Conservation (phyloP, 1,140 invertebrate genomes). For the Lepidotrigona ventralis region DNA sequence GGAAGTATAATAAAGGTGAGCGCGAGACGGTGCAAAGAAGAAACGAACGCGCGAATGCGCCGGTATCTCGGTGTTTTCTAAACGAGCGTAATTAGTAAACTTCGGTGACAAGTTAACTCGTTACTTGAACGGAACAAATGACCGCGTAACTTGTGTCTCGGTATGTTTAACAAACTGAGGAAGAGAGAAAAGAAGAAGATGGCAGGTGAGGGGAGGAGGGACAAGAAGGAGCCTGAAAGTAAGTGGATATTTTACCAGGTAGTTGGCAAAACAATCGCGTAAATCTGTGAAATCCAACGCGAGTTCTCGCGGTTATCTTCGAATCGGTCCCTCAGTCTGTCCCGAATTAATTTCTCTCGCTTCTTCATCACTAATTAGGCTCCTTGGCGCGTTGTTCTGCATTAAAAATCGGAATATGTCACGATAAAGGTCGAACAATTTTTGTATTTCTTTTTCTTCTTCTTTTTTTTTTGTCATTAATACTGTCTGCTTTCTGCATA, state of each 20-base stretch:
- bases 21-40: neutral
- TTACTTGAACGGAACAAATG: neutral
- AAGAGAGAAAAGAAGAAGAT: neutral
- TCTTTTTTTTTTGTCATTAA: neutral
- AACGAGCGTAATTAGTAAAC: conserved; percentile 15
- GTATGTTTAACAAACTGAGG: neutral
- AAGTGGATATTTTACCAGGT: conserved; percentile 55
- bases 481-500: too few species aligned
- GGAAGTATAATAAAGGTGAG: neutral
- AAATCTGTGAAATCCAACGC: neutral
- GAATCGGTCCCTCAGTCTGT: conserved; percentile 3
- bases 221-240: neutral
- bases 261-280: conserved; percentile 39
- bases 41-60: neutral
- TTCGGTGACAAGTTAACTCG: conserved; percentile 20
- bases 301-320: neutral
- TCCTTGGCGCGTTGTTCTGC: neutral
- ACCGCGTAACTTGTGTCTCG: neutral
- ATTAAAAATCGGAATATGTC: neutral
- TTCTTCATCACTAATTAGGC: conserved; percentile 28
- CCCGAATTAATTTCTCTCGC: conserved; percentile 42
- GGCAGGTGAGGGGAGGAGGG: too few species aligned
- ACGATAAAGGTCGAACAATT: neutral
- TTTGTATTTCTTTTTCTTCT: neutral
- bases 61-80: neutral